phyloP scores from a whole-genome alignment of 2,888 invertebrate species.

The Brachyptera putata region DNA sequence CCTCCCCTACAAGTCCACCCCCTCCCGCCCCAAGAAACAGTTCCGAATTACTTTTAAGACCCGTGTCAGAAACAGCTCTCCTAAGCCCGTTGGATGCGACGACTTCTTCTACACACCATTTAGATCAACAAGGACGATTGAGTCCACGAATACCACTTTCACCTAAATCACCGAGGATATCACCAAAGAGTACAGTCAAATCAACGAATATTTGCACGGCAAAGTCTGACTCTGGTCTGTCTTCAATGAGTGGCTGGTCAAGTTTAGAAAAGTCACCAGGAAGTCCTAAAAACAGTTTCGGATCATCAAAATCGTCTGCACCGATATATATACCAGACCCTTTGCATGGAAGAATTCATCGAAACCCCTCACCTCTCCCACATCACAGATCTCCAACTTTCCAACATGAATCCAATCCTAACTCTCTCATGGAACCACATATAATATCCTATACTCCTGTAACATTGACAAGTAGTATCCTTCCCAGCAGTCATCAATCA shows the following conservation, averaged over 20 bases:
- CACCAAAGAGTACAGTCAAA: constrained; percentile 63
- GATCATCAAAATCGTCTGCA: constrained; percentile 42
- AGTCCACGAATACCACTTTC: constrained; percentile 48
- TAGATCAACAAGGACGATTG: constrained; percentile 35
- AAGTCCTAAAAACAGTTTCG: constrained; percentile 60
- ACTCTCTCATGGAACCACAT: constrained; percentile 31
- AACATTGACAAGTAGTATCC: constrained; percentile 24
- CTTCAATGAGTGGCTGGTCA: constrained; percentile 84
- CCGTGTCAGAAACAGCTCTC: constrained; percentile 42
- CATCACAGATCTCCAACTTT: constrained; percentile 27
- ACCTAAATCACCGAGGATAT: constrained; percentile 67
- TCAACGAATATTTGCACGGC: constrained; percentile 61
- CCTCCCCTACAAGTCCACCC: constrained; percentile 67
- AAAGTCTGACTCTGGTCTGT: constrained; percentile 81
- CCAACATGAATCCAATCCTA: constrained; percentile 37
- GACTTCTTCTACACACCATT: constrained; percentile 34
- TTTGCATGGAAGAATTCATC: constrained; percentile 23
- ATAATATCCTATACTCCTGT: constrained; percentile 6
- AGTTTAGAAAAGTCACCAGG: constrained; percentile 81
- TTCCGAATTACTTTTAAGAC: constrained; percentile 50
- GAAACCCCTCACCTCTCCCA: constrained; percentile 35
- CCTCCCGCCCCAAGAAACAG: constrained; percentile 76
- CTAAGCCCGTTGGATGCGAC: constrained; percentile 40
- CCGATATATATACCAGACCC: constrained; percentile 43
- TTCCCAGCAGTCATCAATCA: constrained; percentile 46